Conservation (phyloP, 2,888 invertebrate genomes). For the Scaptomyza polygonia region DNA sequence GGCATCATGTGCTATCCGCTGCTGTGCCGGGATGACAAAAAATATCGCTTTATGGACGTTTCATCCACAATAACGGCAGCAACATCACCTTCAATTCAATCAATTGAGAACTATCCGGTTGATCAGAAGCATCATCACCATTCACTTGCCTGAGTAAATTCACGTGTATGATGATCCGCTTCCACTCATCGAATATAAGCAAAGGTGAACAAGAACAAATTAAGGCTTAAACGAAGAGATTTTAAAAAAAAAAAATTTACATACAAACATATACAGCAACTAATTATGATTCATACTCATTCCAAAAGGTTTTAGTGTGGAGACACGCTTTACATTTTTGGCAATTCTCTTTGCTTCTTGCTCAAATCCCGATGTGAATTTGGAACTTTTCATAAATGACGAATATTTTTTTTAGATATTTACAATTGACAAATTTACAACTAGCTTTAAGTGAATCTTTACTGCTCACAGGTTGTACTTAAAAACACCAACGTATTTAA, state of each 20-base stretch:
- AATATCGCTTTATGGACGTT: constrained; percentile 84
- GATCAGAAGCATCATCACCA: constrained; percentile 81
- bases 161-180: background rate
- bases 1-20: constrained; percentile 88
- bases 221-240: background rate
- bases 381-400: constrained; percentile 5
- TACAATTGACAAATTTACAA: constrained; percentile 4
- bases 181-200: constrained; percentile 14
- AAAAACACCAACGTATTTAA: constrained; percentile 54
- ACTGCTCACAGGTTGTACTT: constrained; percentile 61
- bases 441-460: constrained; percentile 4
- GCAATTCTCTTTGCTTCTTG: constrained; percentile 4
- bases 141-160: constrained; percentile 54
- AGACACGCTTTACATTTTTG: constrained; percentile 4
- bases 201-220: constrained; percentile 3
- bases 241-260: background rate
- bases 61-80: constrained; percentile 83
- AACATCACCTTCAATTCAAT: constrained; percentile 84
- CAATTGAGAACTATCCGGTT: constrained; percentile 83
- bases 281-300: constrained; percentile 6
- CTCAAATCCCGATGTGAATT: constrained; percentile 12
- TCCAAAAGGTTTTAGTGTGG: background rate
- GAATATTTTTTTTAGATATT: constrained; percentile 24
- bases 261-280: background rate
- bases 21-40: constrained; percentile 85